Conservation (phyloP, 2,888 invertebrate genomes). For the Caenorhabditis panamensis region DNA sequence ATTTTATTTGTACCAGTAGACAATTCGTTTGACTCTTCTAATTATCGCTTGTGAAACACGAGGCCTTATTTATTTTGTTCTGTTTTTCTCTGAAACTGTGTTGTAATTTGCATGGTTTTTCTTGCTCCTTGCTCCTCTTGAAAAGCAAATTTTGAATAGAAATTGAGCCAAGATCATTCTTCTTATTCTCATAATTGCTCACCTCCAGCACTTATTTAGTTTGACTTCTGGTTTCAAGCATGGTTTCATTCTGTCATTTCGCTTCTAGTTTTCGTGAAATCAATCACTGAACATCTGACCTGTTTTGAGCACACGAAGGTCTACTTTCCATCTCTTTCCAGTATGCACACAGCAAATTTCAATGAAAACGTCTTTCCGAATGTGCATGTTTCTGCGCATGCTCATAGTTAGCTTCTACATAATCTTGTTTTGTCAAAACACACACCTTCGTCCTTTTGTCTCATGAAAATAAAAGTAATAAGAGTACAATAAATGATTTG, state of each 20-base stretch:
- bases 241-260: slow-evolving; percentile 64
- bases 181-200: slow-evolving; percentile 18
- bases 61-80: slow-evolving; percentile 45
- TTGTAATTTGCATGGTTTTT: slow-evolving; percentile 45
- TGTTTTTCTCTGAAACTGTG: slow-evolving; percentile 7
- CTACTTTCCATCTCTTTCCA: neutral
- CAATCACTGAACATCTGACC: slow-evolving; percentile 3
- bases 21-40: neutral
- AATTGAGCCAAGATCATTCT: neutral
- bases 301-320: neutral
- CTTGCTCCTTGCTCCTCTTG: neutral
- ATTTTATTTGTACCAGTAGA: neutral
- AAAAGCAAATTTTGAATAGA: neutral
- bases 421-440: slow-evolving; percentile 40
- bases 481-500: slow-evolving; percentile 54
- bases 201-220: slow-evolving; percentile 17
- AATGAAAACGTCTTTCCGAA: slow-evolving; percentile 14
- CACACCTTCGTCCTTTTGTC: slow-evolving; percentile 21
- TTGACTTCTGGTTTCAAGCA: slow-evolving; percentile 41
- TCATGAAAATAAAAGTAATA: slow-evolving; percentile 13
- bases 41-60: slow-evolving; percentile 7
- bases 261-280: slow-evolving; percentile 62
- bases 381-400: slow-evolving; percentile 55
- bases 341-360: slow-evolving; percentile 8
- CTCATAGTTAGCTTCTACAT: slow-evolving; percentile 48